Evolutionary conservation across 2,113 vertebrate species (phyloP).

Genomic region (Stigmatopora argus): DNA sequence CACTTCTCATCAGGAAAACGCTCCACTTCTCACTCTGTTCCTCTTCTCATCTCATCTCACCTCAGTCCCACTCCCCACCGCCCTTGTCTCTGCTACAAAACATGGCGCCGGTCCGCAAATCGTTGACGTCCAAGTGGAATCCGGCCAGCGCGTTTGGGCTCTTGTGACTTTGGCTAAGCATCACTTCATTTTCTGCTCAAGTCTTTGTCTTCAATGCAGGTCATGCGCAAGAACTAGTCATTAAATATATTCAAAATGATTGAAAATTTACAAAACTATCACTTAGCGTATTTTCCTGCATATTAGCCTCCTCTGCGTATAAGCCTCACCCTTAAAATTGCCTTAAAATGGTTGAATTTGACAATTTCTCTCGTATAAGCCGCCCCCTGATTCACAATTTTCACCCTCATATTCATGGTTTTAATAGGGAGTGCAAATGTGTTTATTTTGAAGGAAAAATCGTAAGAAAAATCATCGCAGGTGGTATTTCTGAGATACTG

Average conservation of each 20-base stretch:
- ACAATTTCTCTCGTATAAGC: too few relatives aligned
- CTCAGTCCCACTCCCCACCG: slow-evolving; percentile 14
- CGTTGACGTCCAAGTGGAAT: slow-evolving; percentile 31
- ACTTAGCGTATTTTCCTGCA: background rate
- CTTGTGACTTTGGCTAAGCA: slow-evolving; percentile 11
- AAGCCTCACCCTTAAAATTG: too few relatives aligned
- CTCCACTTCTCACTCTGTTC: slow-evolving; percentile 53
- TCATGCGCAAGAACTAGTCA: background rate
- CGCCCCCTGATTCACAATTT: too few relatives aligned
- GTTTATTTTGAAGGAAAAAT: too few relatives aligned
- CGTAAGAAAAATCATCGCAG: too few relatives aligned
- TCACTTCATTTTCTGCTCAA: slow-evolving; percentile 14
- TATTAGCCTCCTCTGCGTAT: too few relatives aligned
- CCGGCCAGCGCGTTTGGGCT: slow-evolving; percentile 25
- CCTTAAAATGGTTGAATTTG: too few relatives aligned
- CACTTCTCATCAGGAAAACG: slow-evolving; percentile 61
- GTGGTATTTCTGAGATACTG: too few relatives aligned
- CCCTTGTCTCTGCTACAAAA: background rate
- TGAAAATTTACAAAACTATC: too few relatives aligned
- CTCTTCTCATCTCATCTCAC: slow-evolving; percentile 51
- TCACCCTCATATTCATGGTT: too few relatives aligned
- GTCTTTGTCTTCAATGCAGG: background rate
- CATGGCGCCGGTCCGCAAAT: slow-evolving; percentile 25
- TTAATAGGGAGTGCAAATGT: too few relatives aligned
- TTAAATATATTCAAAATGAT: background rate